These are phyloP conservation scores for Athripsodes cinereus DNA, from an alignment of 2,888 invertebrate genomes.

Conservation along the genomic window DNA sequence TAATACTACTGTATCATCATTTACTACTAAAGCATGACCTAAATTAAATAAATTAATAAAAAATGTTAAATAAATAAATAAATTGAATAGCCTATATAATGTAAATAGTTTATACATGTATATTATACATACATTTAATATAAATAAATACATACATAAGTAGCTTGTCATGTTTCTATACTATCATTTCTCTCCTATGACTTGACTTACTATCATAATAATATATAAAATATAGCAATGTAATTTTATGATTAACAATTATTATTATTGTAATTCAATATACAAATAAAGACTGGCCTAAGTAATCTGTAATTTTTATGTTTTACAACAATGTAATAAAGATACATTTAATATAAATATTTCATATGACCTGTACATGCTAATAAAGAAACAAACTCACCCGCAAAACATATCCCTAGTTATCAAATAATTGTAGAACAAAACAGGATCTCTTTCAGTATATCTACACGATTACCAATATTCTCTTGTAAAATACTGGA, in stretches of 20 bases:
- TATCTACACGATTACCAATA: too few relatives aligned
- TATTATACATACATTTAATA: too few relatives aligned
- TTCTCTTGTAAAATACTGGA: too few relatives aligned
- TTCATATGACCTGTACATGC: too few relatives aligned
- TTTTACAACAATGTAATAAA: conserved; percentile 5
- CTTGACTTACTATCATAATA: too few relatives aligned
- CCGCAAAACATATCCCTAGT: too few relatives aligned
- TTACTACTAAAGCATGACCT: neutral
- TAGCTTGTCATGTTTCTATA: neutral
- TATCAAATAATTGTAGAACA: too few relatives aligned
- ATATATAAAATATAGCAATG: neutral
- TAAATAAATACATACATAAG: neutral
- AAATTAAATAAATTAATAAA: neutral
- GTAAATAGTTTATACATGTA: neutral
- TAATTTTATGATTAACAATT: conserved; percentile 4
- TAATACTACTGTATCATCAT: too few relatives aligned
- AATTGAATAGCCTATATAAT: neutral
- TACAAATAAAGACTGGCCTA: conserved; percentile 21
- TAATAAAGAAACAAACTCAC: too few relatives aligned
- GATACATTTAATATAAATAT: too few relatives aligned
- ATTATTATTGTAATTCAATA: conserved; percentile 8
- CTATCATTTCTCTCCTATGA: neutral
- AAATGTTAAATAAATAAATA: neutral
- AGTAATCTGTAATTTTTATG: conserved; percentile 2
- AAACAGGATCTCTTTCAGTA: too few relatives aligned